These are phyloP conservation scores for Apodemia duryi DNA, from an alignment of 2,888 invertebrate species.

Conservation along the genomic window DNA sequence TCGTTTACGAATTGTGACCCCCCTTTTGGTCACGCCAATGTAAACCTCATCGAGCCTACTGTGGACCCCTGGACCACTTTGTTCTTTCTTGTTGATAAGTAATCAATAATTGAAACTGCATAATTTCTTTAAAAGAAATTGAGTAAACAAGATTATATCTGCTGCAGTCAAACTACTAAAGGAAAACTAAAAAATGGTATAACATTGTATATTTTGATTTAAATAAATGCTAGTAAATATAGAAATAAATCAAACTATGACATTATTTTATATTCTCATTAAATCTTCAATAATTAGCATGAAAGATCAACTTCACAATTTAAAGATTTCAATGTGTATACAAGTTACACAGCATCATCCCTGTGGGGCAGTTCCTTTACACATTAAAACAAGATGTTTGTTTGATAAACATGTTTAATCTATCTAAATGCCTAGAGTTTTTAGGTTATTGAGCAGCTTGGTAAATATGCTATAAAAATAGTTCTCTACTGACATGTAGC, in stretches of 20 bases:
- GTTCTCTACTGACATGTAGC: not conserved
- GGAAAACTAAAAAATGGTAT: constrained; percentile 22
- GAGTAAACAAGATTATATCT: not conserved
- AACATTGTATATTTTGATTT: constrained; percentile 28
- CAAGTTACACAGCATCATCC: not conserved
- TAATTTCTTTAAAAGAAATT: too few relatives aligned
- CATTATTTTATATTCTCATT: not conserved
- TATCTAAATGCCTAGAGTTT: not conserved
- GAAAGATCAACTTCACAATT: not conserved
- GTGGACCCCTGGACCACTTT: too few relatives aligned
- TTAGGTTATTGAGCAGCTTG: not conserved
- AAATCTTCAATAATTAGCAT: not conserved
- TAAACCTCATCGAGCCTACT: too few relatives aligned
- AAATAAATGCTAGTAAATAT: constrained; percentile 17
- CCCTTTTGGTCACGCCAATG: too few relatives aligned
- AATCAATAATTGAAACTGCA: too few relatives aligned
- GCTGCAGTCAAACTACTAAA: not conserved
- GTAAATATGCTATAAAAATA: not conserved
- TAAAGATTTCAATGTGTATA: not conserved
- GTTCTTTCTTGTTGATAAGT: too few relatives aligned
- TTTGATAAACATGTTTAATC: not conserved
- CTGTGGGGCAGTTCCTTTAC: not conserved
- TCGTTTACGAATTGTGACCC: too few relatives aligned
- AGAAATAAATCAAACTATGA: constrained; percentile 5
- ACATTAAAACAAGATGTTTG: too few relatives aligned